A percentile compares a stretch with the other conserved stretches of the same genome.
Conservation (phyloP, 2,797 vertebrate species). For the Columba guinea region DNA sequence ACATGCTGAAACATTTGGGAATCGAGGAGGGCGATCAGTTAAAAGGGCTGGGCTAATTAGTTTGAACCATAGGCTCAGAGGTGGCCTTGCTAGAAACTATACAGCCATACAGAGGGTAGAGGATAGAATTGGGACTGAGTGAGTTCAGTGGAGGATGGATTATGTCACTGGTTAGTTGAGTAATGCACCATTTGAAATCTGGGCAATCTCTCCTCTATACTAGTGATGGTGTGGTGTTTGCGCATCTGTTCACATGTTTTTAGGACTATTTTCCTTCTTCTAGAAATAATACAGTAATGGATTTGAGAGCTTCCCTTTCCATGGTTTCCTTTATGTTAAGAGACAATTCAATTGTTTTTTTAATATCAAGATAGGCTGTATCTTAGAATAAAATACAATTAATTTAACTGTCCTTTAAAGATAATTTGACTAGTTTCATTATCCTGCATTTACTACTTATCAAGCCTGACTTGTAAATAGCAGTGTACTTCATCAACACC, state of each 20-base stretch:
- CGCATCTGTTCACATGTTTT: not conserved
- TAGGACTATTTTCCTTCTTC: not conserved
- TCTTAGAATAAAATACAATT: slow-evolving; percentile 7
- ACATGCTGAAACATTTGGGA: not conserved
- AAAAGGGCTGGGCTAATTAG: not conserved
- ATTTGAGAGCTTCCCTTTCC: not conserved
- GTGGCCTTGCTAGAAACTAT: not conserved
- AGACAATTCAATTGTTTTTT: not conserved
- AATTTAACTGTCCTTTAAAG: slow-evolving; percentile 48
- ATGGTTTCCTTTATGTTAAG: not conserved
- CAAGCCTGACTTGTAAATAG: slow-evolving; percentile 52
- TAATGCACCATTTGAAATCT: not conserved
- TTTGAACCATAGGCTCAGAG: not conserved
- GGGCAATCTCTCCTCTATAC: not conserved
- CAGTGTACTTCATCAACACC: slow-evolving; percentile 54
- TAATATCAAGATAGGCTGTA: not conserved
- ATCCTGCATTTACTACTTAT: slow-evolving; percentile 39
- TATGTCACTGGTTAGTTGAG: not conserved
- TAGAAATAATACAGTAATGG: not conserved
- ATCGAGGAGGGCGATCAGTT: not conserved
- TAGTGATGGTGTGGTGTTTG: not conserved
- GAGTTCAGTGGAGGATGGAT: not conserved
- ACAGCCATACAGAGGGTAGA: not conserved
- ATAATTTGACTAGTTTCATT: slow-evolving; percentile 56
- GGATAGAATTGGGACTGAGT: not conserved